A percentile compares a stretch with the other conserved stretches of the same genome.
Evolutionary conservation across 1,140 invertebrate species (phyloP).

Genomic region (Globodera ellingtonae): DNA sequence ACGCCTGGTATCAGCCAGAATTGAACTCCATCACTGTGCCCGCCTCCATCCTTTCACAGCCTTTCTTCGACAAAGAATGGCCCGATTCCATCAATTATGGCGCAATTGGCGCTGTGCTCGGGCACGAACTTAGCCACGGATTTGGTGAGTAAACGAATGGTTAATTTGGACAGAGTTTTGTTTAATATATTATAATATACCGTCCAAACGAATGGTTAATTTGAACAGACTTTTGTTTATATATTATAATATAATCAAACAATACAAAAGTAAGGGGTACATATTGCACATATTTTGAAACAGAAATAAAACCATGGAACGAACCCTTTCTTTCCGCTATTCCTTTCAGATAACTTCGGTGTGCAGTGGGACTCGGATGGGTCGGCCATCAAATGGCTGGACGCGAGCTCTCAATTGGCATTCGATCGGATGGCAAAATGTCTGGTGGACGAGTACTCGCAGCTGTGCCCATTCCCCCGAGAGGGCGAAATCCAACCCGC

Average conservation of each 20-base stretch:
- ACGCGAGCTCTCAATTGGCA: constrained; percentile 43
- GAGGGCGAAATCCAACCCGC: constrained; percentile 4
- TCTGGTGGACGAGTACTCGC: constrained; percentile 53
- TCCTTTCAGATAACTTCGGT: constrained; percentile 45
- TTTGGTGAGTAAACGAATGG: constrained; percentile 8
- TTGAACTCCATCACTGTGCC: constrained; percentile 54
- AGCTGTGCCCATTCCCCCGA: constrained; percentile 47
- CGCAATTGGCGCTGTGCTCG: constrained; percentile 70
- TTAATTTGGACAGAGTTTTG: no score
- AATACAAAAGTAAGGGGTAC: no score
- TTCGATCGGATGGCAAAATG: constrained; percentile 53
- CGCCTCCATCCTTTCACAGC: constrained; percentile 59
- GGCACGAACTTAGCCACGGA: constrained; percentile 71
- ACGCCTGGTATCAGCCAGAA: constrained; percentile 36
- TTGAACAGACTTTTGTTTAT: no score
- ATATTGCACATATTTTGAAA: no score
- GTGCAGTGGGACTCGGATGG: constrained; percentile 55
- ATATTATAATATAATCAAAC: no score
- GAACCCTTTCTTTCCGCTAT: no score
- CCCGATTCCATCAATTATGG: constrained; percentile 71
- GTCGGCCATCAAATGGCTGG: constrained; percentile 43
- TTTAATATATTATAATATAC: no score
- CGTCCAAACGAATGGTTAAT: no score
- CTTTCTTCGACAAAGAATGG: constrained; percentile 71
- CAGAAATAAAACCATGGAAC: no score